Conservation (phyloP, 2,797 vertebrate genomes). For the Nyctibius grandis region DNA sequence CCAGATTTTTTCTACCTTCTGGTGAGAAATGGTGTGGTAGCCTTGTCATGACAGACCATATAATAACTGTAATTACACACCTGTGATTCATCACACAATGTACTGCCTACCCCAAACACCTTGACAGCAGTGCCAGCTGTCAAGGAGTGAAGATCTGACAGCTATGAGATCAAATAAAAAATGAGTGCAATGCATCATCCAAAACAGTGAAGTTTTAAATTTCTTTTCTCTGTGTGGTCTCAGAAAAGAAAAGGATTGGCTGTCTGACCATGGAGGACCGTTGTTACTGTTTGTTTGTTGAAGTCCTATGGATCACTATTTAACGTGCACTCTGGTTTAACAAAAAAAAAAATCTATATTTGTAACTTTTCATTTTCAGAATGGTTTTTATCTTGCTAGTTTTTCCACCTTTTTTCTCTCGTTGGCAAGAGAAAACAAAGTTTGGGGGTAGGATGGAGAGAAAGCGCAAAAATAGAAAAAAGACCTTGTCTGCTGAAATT, state of each 20-base stretch:
- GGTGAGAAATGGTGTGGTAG: not conserved
- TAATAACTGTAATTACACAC: not conserved
- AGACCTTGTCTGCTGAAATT: not conserved
- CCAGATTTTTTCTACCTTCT: not conserved
- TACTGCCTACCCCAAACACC: not conserved
- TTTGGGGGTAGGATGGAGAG: not conserved
- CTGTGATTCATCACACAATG: fast-evolving
- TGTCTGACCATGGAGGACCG: not conserved
- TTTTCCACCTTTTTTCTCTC: not conserved
- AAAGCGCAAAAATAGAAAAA: not conserved
- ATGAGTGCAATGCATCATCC: not conserved
- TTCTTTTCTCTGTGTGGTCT: not conserved
- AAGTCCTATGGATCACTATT: not conserved
- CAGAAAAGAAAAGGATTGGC: not conserved
- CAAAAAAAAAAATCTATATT: not conserved
- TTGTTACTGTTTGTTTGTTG: not conserved
- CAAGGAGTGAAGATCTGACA: not conserved
- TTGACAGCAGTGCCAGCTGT: not conserved
- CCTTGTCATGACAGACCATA: not conserved
- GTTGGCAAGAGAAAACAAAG: not conserved
- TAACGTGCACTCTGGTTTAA: not conserved
- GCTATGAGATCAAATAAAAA: not conserved
- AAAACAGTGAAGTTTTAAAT: not conserved
- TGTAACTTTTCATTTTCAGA: not conserved
- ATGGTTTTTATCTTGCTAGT: not conserved